phyloP scores from a whole-genome alignment of 2,113 vertebrate genomes.

The Pongo pygmaeus region DNA sequence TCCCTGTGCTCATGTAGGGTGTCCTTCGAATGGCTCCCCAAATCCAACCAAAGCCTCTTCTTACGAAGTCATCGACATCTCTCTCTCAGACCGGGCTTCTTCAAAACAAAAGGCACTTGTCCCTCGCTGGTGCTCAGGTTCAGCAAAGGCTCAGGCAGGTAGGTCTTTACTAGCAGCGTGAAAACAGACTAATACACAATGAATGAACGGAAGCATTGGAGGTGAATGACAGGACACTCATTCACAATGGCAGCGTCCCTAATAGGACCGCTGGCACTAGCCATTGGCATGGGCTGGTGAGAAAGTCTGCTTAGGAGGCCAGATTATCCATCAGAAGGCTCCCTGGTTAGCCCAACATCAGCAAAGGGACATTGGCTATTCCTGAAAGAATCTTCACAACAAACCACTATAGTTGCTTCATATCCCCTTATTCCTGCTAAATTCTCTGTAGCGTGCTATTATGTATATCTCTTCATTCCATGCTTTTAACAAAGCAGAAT shows the following conservation, averaged over 20 bases:
- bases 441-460: neutral
- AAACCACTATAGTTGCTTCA: neutral
- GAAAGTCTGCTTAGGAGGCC: neutral
- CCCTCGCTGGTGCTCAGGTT: neutral
- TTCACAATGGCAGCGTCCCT: neutral
- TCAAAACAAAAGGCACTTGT: neutral
- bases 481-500: neutral
- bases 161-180: too few species aligned
- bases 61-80: neutral
- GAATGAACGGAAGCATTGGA: neutral
- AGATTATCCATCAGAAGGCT: neutral
- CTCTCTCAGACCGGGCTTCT: neutral
- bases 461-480: neutral
- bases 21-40: neutral
- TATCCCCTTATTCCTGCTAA: neutral
- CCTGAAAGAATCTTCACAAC: neutral
- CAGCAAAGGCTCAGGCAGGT: neutral
- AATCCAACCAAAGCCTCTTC: neutral
- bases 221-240: neutral
- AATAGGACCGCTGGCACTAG: neutral
- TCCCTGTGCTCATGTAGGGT: neutral
- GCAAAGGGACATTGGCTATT: neutral
- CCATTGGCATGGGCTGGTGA: neutral
- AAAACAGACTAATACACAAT: too few species aligned
- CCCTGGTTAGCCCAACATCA: neutral